Conservation (phyloP, 1,140 invertebrate genomes). For the Zeugodacus cucurbitae region DNA sequence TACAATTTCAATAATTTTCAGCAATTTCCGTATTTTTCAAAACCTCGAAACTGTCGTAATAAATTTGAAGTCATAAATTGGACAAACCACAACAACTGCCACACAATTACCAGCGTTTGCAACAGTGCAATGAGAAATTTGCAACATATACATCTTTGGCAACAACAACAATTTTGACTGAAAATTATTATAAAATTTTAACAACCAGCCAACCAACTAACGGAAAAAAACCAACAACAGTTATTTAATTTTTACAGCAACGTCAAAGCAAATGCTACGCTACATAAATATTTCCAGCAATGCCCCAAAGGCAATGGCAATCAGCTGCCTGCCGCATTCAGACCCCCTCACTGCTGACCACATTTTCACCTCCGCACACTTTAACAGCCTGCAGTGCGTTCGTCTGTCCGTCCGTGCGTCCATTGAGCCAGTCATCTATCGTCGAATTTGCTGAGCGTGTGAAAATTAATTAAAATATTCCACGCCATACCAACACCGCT, state of each 20-base stretch:
- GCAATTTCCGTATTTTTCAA: neutral
- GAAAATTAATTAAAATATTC: conserved; percentile 65
- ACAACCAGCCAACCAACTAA: neutral
- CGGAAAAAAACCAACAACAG: neutral
- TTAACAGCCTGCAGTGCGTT: neutral
- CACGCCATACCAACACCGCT: neutral
- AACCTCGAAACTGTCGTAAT: conserved; percentile 8
- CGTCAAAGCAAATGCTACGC: neutral
- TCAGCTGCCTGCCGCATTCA: neutral
- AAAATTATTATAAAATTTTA: conserved; percentile 23
- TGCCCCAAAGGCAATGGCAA: neutral
- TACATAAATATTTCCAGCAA: neutral
- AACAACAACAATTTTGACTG: neutral
- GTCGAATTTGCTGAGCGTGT: conserved; percentile 59
- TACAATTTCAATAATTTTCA: neutral
- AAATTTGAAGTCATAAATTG: conserved; percentile 36
- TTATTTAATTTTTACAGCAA: neutral
- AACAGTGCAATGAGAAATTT: conserved; percentile 13
- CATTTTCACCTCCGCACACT: neutral
- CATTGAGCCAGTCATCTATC: neutral
- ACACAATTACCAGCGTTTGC: neutral
- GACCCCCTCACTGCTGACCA: neutral
- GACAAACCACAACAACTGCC: conserved; percentile 21
- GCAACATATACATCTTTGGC: neutral
- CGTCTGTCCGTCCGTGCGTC: neutral